phyloP scores from a whole-genome alignment of 2,797 vertebrate genomes.

The Eospalax fontanierii region DNA sequence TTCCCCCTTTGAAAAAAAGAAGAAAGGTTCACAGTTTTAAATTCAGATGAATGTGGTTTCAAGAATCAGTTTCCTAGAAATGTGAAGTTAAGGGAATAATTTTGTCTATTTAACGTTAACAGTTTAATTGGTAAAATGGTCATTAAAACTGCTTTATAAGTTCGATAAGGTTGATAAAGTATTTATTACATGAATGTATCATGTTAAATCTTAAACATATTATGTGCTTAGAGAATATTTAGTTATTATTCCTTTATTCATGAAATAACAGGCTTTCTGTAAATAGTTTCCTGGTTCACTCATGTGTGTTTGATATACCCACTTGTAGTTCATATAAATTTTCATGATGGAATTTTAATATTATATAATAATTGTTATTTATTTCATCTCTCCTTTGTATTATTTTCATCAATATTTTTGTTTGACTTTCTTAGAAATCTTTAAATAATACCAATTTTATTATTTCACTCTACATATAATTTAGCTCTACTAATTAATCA shows the following conservation, averaged over 20 bases:
- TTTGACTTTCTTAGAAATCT: conserved; percentile 39
- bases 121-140: conserved; percentile 34
- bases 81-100: conserved; percentile 8
- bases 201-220: background rate
- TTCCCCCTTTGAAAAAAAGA: background rate
- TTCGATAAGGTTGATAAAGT: background rate
- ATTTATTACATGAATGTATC: background rate
- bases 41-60: background rate
- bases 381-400: background rate
- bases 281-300: background rate
- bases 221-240: background rate
- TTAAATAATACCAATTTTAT: background rate
- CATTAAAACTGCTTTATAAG: background rate
- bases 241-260: background rate
- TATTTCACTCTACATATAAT: background rate
- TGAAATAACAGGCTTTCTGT: background rate
- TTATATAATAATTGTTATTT: background rate
- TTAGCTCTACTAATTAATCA: conserved; percentile 1
- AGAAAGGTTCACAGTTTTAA: background rate
- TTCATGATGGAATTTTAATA: background rate
- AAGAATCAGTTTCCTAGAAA: background rate
- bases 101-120: background rate
- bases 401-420: conserved; percentile 44
- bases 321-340: conserved; percentile 14
- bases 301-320: background rate